Percentiles rank a stretch among this genome's conserved stretches.
Evolutionary conservation across 2,113 vertebrate genomes (phyloP).

Genomic region (Anolis sagrei): DNA sequence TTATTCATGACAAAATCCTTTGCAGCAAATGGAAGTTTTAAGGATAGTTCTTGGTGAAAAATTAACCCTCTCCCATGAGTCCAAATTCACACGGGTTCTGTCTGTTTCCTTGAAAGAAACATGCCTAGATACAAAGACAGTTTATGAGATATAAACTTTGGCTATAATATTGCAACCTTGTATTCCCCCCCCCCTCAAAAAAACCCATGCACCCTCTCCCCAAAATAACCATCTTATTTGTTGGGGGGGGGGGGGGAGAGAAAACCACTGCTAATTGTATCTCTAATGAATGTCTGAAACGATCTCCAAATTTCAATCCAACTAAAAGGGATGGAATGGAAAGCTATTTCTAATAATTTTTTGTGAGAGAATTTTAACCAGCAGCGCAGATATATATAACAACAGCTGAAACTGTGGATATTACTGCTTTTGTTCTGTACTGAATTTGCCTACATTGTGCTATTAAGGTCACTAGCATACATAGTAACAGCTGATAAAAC

Average conservation of each 20-base stretch:
- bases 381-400: slow-evolving; percentile 11
- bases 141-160: not conserved
- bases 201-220: too few relatives aligned
- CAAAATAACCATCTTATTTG: not conserved
- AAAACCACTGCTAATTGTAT: not conserved
- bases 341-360: not conserved
- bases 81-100: not conserved
- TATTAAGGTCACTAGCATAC: not conserved
- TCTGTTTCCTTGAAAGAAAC: not conserved
- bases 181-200: not conserved
- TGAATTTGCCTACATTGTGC: not conserved
- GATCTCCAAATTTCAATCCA: not conserved
- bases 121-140: not conserved
- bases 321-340: not conserved
- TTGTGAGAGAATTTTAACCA: not conserved
- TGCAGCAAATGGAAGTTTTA: not conserved
- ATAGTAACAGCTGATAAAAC: not conserved
- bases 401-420: not conserved
- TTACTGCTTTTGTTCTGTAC: not conserved
- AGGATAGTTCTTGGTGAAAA: not conserved
- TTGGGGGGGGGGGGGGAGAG: not conserved
- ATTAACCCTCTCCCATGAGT: not conserved
- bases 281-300: not conserved
- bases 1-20: not conserved
- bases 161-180: not conserved